phyloP scores from a whole-genome alignment of 1,140 invertebrate species.

The Aphaenogaster rudis region DNA sequence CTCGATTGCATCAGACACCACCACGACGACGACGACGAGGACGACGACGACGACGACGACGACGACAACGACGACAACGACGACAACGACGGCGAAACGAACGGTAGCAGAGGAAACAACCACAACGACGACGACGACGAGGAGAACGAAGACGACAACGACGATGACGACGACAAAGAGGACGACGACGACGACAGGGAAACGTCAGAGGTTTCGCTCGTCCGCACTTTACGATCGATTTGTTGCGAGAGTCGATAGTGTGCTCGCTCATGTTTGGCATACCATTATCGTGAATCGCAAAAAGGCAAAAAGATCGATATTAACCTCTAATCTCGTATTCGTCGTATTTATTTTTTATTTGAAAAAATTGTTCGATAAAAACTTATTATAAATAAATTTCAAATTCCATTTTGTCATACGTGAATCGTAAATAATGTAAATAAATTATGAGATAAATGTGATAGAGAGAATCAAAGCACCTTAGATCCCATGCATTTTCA shows the following conservation, averaged over 20 bases:
- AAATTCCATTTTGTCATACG: neutral
- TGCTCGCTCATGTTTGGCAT: constrained; percentile 28
- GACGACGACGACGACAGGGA: constrained; percentile 42
- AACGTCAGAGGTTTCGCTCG: constrained; percentile 61
- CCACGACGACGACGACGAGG: constrained; percentile 52
- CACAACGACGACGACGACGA: constrained; percentile 79
- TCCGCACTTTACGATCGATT: constrained; percentile 18
- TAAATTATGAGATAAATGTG: neutral
- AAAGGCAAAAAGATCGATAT: neutral
- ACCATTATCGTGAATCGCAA: constrained; percentile 33
- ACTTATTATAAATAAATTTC: neutral
- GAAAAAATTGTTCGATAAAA: neutral
- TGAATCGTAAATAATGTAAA: neutral
- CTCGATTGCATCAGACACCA: constrained; percentile 85
- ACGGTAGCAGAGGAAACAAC: constrained; percentile 83
- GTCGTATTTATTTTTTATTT: constrained; percentile 4
- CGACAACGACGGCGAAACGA: constrained; percentile 72
- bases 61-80: constrained; percentile 69
- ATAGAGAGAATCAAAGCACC: neutral
- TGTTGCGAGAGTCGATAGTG: constrained; percentile 30
- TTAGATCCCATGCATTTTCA: neutral
- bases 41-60: neutral
- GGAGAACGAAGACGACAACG: constrained; percentile 78
- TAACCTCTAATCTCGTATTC: constrained; percentile 17
- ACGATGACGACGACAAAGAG: constrained; percentile 38